phyloP scores from a whole-genome alignment of 2,113 vertebrate genomes.

The Capra hircus region DNA sequence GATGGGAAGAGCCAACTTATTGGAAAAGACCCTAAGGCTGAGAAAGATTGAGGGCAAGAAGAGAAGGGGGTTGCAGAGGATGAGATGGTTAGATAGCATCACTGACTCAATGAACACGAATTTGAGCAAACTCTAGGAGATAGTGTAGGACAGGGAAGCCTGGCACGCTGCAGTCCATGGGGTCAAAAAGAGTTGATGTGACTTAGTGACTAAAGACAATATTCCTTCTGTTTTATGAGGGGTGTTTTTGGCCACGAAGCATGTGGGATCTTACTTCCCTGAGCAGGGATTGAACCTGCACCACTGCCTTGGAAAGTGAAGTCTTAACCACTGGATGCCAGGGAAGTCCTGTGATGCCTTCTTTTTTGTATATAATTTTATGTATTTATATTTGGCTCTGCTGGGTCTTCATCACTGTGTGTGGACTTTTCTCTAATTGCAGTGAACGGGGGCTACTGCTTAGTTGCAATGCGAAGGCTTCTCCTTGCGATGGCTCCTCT shows the following conservation, averaged over 20 bases:
- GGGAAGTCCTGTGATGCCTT: background rate
- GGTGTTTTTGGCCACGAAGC: background rate
- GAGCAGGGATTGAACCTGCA: background rate
- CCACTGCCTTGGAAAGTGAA: background rate
- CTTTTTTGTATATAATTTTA: background rate
- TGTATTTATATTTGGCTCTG: background rate
- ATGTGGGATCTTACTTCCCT: background rate
- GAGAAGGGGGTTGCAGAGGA: background rate
- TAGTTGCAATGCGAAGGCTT: background rate
- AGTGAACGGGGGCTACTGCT: background rate
- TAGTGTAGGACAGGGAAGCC: background rate
- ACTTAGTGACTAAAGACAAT: background rate
- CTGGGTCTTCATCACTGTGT: background rate
- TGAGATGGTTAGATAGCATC: background rate
- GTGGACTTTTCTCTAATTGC: background rate
- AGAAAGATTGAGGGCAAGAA: background rate
- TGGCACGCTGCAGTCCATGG: accelerated
- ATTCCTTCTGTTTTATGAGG: background rate
- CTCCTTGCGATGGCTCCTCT: background rate
- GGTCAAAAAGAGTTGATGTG: accelerated
- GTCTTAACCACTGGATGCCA: background rate
- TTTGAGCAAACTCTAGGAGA: background rate
- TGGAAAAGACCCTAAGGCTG: background rate
- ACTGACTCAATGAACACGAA: background rate
- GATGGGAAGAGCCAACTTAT: background rate